Evolutionary conservation across 1,140 invertebrate genomes (phyloP), one percentile per base, ranked within the genome.

Genomic region (Kradibia gibbosae): DNA sequence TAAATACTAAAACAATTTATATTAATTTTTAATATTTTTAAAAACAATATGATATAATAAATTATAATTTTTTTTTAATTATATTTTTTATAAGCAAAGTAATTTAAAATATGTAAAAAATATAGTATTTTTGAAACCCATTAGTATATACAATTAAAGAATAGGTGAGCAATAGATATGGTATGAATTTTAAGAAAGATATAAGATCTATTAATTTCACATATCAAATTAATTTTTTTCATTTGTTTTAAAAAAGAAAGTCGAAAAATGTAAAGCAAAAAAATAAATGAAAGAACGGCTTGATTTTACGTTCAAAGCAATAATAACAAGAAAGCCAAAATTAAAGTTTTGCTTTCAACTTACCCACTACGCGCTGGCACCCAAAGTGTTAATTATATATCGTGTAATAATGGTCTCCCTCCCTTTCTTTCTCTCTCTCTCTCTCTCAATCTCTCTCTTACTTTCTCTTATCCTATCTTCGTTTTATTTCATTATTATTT

Each of bases 291-390:
- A 31, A 57, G 34, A 28, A 31, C 53, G 28, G 53, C 53, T 34
- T 31, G 53, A 48, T 60, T 60, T 79, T 42, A 73, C 22, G 67
- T 60, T 60, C 78, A 53, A 39, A 28, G 53, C 70, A 72, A 60
- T 72, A 60, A 73, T 53, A 36, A 8, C 70, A 39, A 13, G 78
- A 39, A 73, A 53, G 36, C 70, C 72, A 55, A 78, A 86, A 84
- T 84, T 81, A 85, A 86, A 83, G 62, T 67, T 67, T 67, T 83
- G 84, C 85, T 84, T 81, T 80, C 74, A 60, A 72, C 60, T 57
- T 76, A 60, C 74, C 74, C 74, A 76, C 74, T 62, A 60, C 74
- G 50, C 78, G 65, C 72, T 77, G 74, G 80, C 80, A 77, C 80
- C 65, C 65, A 71, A 77, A 77, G 80, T 81, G 80, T 81, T 81